phyloP scores from a whole-genome alignment of 2,797 vertebrate genomes.

The Macropus fuliginosus region DNA sequence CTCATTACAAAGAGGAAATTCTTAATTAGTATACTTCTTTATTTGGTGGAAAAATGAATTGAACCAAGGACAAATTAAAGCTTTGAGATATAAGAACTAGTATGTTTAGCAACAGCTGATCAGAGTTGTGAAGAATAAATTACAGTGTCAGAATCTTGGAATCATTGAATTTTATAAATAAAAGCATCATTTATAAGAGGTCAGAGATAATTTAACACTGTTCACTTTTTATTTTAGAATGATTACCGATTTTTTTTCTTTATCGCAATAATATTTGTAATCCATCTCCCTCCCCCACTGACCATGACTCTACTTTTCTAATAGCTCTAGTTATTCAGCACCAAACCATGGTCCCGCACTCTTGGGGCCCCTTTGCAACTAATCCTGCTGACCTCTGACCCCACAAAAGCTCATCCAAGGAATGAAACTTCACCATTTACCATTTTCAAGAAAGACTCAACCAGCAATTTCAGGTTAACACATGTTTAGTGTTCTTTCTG shows the following conservation, averaged over 20 bases:
- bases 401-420: not conserved
- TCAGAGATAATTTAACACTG: not conserved
- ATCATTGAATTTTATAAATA: constrained; percentile 10
- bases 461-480: not conserved
- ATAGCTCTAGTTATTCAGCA: not conserved
- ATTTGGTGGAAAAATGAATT: constrained; percentile 24
- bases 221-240: constrained; percentile 21
- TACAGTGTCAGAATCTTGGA: constrained; percentile 21
- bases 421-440: not conserved
- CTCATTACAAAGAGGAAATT: not conserved
- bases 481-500: not conserved
- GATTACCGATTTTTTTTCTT: not conserved
- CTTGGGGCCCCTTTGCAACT: not conserved
- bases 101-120: not conserved
- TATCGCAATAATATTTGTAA: not conserved
- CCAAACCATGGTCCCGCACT: not conserved
- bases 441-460: not conserved
- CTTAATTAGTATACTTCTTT: not conserved
- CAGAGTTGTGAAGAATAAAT: constrained; percentile 20
- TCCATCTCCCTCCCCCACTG: not conserved
- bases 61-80: not conserved
- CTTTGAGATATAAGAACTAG: not conserved
- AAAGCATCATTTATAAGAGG: not conserved
- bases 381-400: not conserved
- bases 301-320: not conserved